These are phyloP conservation scores for Gortyna flavago DNA, from an alignment of 2,888 invertebrate genomes.

Conservation along the genomic window DNA sequence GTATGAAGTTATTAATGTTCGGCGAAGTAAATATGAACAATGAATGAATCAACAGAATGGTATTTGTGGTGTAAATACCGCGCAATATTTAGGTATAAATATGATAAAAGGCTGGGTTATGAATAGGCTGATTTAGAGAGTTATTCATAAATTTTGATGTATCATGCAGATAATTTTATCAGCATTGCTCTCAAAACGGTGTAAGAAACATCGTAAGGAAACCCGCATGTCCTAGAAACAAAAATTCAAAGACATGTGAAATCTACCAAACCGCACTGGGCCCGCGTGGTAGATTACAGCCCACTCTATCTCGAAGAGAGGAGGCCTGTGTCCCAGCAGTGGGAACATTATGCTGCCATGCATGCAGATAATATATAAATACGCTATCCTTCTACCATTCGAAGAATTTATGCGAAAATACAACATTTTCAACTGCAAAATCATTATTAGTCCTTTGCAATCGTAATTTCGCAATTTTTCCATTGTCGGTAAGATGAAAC, in stretches of 20 bases:
- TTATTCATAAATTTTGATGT: slow-evolving; percentile 16
- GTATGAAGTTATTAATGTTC: slow-evolving; percentile 52
- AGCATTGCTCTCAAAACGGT: too few relatives aligned
- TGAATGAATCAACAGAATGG: slow-evolving; percentile 28
- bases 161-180: not conserved
- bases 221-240: too few relatives aligned
- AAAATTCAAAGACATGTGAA: too few relatives aligned
- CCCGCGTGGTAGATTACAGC: too few relatives aligned
- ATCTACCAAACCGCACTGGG: too few relatives aligned
- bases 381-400: too few relatives aligned
- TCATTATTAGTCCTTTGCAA: not conserved
- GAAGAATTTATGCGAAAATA: not conserved
- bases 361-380: not conserved
- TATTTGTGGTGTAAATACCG: slow-evolving; percentile 39
- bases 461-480: not conserved
- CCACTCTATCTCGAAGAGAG: too few relatives aligned
- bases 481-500: slow-evolving; percentile 17
- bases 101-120: slow-evolving; percentile 23
- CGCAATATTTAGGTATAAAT: slow-evolving; percentile 16
- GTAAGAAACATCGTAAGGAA: too few relatives aligned
- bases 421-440: not conserved
- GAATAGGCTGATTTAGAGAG: slow-evolving; percentile 23
- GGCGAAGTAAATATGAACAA: slow-evolving; percentile 43
- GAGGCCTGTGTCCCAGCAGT: too few relatives aligned
- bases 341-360: too few relatives aligned